Base-by-base conservation (phyloP, 2,797 vertebrate genomes). In the Halcyon leucocephala region DNA sequence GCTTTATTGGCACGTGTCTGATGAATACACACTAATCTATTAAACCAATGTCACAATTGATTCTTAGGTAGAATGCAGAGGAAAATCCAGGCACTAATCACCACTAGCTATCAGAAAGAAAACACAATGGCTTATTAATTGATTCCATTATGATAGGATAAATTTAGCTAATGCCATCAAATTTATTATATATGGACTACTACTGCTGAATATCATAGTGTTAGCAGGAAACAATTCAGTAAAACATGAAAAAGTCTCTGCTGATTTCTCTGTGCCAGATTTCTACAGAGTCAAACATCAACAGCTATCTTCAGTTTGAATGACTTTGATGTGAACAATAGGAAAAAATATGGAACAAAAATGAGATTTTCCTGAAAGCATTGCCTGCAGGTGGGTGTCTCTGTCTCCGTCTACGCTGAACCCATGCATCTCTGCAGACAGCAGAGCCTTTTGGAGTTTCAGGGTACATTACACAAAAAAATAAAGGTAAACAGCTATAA, bases 191-290 rank as follows among this genome's bases (percentile, higher is more conserved):
- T 1, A 14, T 62, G 39, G 33, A 81, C 3, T 4, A 1, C 25
- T 25, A 26, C n/a, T 66, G 14, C 80, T 60, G 46, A 49, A 3
- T 42, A 39, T 49, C 7, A 0, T 25, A 9, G 11, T 0, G 4
- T 4, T 77, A 64, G 51, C 17, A 41, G 64, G 39, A 69, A 58
- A 41, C 19, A 25, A 19, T 10, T 29, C 42, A 26, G 48, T 21
- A 29, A 33, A 35, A 25, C 0, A 18, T 28, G 66, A 33, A 26
- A 46, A n/a, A 33, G 7, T 15, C 69, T 57, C 65, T 86, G 73
- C 72, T 33, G 37, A 64, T 76, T 93, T 72, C 42, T 62, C 46
- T 64, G 24, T 12, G 44, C 71, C 73, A 14, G 46, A 26, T 31
- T 77, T 44, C 74, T 77, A 58, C 48, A 74, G n/a, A 44, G 37